phyloP scores from a whole-genome alignment of 2,113 vertebrate genomes.

The Ginglymostoma cirratum region DNA sequence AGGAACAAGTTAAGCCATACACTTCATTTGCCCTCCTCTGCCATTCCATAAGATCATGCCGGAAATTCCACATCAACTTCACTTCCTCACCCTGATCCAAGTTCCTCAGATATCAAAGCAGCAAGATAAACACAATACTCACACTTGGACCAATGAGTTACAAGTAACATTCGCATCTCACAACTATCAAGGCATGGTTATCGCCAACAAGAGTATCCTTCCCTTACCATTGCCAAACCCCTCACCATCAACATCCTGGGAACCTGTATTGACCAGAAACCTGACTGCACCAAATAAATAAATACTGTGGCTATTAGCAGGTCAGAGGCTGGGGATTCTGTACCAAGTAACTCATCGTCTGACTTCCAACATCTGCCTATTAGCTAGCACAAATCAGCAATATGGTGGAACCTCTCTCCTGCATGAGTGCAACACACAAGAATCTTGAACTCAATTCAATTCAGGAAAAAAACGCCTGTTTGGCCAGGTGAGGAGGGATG shows the following conservation, averaged over 20 bases:
- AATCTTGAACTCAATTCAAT: not conserved
- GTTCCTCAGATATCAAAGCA: not conserved
- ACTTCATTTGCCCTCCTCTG: not conserved
- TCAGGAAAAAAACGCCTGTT: not conserved
- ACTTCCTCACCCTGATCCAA: not conserved
- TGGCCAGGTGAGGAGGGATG: too few species aligned
- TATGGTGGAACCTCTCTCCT: not conserved
- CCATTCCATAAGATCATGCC: not conserved
- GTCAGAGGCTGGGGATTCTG: not conserved
- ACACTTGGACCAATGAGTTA: not conserved
- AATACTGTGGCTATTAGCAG: not conserved
- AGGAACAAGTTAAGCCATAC: not conserved
- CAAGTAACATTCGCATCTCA: not conserved
- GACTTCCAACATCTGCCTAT: not conserved
- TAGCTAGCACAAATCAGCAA: not conserved
- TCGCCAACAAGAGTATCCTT: not conserved
- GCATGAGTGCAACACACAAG: not conserved
- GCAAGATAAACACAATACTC: not conserved
- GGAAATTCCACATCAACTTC: not conserved
- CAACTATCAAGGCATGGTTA: not conserved
- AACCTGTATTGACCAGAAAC: too few species aligned
- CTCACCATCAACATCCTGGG: too few species aligned
- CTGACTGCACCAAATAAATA: too few species aligned
- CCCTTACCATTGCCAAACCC: not conserved
- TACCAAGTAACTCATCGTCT: not conserved